Evolutionary conservation across 2,797 vertebrate species (phyloP), one percentile per base, ranked within the genome.

Genomic region (Schizothorax lantsangensis): DNA sequence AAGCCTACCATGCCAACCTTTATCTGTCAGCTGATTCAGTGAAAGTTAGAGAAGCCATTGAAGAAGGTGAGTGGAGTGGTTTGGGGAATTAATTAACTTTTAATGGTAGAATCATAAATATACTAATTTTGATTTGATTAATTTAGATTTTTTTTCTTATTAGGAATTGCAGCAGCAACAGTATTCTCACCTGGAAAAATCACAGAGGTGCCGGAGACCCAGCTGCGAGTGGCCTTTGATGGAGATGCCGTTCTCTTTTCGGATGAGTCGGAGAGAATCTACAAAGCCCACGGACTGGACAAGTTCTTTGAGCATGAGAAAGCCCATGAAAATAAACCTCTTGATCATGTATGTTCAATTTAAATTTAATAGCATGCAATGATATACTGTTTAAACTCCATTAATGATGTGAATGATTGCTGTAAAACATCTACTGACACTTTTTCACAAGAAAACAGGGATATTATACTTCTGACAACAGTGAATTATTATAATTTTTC

Each of bases 241-340:
- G 98, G 98, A 0, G 98, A 99, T 0, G 98, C 97, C 0, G 97
- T 99, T 71, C 97, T 99, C 54, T 99, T 99, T 91, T 99, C 98
- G 0, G 97, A 99, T 0, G 97, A 99, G 92, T 98, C 98, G 0
- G 97, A 99, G 90, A 96, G 95, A 90, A 97, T 99, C 5, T 97
- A 95, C 89, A 98, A 99, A 90, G 96, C 96, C 38, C 97, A 97
- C 0, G 97, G 97, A 77, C 94, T 99, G 86, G 97, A 99, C 88
- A 96, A 93, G 92, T 99, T 99, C 95, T 98, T 98, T 8, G 97
- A 99, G 90, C 97, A 99, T 0, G 97, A 99, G 88, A 97, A 98
- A 90, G 88, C 95, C 0, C 95, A 98, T 0, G 97, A 97, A 93
- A 97, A 99, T 95, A 97, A 97, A 43, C 98, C 95, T 54, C 95